These are phyloP conservation scores for Smittia aterrima DNA, from an alignment of 2,888 invertebrate genomes.

Conservation along the genomic window DNA sequence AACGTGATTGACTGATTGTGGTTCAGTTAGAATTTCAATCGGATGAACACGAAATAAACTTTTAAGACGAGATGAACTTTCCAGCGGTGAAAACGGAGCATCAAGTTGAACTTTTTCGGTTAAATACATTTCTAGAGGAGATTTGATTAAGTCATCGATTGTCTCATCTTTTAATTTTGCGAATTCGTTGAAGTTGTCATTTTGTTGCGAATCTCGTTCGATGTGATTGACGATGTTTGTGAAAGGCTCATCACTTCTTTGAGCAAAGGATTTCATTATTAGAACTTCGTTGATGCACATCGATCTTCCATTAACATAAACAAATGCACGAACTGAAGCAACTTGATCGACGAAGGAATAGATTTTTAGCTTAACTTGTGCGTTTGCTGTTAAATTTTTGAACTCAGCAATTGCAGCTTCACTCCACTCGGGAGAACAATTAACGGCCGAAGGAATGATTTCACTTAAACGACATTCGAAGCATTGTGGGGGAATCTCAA, in stretches of 20 bases:
- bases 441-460: conserved; percentile 65
- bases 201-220: conserved; percentile 54
- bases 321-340: conserved; percentile 58
- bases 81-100: conserved; percentile 82
- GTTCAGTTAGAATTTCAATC: background rate
- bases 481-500: conserved; percentile 59
- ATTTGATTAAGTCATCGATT: background rate
- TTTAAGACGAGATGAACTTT: conserved; percentile 77
- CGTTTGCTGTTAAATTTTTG: background rate
- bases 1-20: conserved; percentile 76
- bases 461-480: conserved; percentile 70
- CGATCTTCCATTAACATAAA: conserved; percentile 45
- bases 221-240: conserved; percentile 71
- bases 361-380: conserved; percentile 48
- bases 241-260: conserved; percentile 70
- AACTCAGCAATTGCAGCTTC: conserved; percentile 54
- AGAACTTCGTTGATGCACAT: conserved; percentile 64
- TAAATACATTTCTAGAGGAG: background rate
- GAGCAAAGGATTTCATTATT: conserved; percentile 63
- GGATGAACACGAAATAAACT: conserved; percentile 47
- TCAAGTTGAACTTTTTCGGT: conserved; percentile 55
- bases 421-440: conserved; percentile 65
- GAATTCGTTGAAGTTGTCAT: background rate
- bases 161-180: background rate
- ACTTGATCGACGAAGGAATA: conserved; percentile 79